Conservation (phyloP, 2,113 vertebrate species). For the Halichoeres trimaculatus region DNA sequence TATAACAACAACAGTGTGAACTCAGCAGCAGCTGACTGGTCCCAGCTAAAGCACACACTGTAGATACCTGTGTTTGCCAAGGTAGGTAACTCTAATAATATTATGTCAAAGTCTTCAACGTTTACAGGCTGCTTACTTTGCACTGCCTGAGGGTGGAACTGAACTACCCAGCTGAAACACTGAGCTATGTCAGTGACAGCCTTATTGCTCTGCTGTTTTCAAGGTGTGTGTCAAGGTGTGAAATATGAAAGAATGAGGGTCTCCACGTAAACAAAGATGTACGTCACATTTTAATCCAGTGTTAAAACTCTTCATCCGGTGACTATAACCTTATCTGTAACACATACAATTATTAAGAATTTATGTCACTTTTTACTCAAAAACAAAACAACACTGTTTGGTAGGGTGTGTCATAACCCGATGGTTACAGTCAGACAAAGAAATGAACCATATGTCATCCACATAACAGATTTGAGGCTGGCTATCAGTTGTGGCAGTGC, state of each 20-base stretch:
- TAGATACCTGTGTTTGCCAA: constrained; percentile 40
- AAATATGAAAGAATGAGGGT: not conserved
- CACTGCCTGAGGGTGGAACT: not conserved
- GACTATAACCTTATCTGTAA: no score
- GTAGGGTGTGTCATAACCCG: not conserved
- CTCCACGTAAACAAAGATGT: not conserved
- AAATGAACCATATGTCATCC: not conserved
- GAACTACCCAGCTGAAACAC: not conserved
- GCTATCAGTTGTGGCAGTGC: constrained; percentile 28
- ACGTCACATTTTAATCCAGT: not conserved
- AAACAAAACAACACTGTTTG: no score
- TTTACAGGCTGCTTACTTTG: not conserved
- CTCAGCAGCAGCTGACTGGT: not conserved
- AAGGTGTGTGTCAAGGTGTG: not conserved
- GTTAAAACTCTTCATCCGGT: not conserved
- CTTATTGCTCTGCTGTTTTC: not conserved
- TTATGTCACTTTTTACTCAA: no score
- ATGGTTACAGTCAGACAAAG: not conserved
- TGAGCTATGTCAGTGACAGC: not conserved
- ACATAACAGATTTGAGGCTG: not conserved
- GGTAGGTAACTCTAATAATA: not conserved
- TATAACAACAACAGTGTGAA: not conserved
- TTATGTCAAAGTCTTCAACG: not conserved
- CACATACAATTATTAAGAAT: no score
- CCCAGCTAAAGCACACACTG: not conserved